A percentile compares a stretch with the other conserved stretches of the same genome.
Evolutionary conservation across 2,888 invertebrate genomes (phyloP).

Genomic region (Nemotelus pantherinus): DNA sequence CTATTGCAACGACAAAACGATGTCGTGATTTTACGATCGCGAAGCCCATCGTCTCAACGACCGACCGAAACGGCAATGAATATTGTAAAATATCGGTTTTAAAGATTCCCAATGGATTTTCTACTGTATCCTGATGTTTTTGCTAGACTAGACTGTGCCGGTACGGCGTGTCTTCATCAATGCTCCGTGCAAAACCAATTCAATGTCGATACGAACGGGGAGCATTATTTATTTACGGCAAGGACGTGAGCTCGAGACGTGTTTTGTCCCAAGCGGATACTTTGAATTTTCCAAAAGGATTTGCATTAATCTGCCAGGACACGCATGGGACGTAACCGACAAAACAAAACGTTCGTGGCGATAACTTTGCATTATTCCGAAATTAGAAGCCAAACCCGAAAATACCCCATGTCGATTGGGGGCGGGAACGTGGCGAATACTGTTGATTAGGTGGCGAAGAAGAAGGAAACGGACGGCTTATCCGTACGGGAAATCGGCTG

Average conservation of each 20-base stretch:
- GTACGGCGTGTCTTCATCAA: background rate
- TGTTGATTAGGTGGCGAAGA: too few species aligned
- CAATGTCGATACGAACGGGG: conserved; percentile 22
- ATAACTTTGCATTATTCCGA: conserved; percentile 30
- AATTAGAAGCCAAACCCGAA: conserved; percentile 22
- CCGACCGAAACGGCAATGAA: conserved; percentile 27
- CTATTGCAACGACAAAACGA: conserved; percentile 7
- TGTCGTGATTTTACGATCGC: conserved; percentile 22
- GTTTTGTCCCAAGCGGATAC: conserved; percentile 38
- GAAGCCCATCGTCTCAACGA: background rate
- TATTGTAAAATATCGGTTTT: conserved; percentile 35
- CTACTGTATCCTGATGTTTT: conserved; percentile 9
- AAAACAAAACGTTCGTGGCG: background rate
- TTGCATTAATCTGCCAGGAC: conserved; percentile 32
- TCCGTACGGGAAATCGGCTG: too few species aligned
- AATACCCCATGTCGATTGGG: background rate
- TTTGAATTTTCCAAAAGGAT: conserved; percentile 33
- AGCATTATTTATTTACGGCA: conserved; percentile 48
- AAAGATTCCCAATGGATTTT: conserved; percentile 35
- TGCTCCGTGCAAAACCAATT: conserved; percentile 4
- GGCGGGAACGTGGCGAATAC: too few species aligned
- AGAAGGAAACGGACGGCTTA: too few species aligned
- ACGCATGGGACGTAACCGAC: conserved; percentile 30
- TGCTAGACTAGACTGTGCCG: background rate
- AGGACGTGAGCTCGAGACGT: conserved; percentile 41